These are phyloP conservation scores for Probosciger aterrimus DNA, from an alignment of 2,113 vertebrate species.

Conservation along the genomic window DNA sequence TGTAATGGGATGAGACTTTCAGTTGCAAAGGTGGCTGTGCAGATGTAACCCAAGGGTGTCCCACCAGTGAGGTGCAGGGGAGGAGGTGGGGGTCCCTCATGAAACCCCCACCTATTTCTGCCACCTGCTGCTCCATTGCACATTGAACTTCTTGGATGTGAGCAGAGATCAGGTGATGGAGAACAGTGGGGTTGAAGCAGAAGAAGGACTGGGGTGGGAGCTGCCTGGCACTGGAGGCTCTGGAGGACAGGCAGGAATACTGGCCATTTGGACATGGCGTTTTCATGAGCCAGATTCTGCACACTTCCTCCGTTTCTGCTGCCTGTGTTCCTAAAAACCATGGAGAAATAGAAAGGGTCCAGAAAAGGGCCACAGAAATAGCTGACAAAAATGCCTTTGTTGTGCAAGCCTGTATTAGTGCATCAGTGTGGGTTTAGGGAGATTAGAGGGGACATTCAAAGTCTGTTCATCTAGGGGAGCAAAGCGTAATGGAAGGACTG, in stretches of 20 bases:
- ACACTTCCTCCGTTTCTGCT: not conserved
- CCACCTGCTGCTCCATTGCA: accelerated
- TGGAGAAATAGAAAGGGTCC: not conserved
- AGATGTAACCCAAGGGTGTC: not conserved
- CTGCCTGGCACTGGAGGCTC: accelerated
- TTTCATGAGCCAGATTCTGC: not conserved
- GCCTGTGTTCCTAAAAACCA: not conserved
- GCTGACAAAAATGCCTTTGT: not conserved
- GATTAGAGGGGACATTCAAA: not conserved
- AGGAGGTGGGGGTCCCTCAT: not conserved
- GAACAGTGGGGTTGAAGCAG: accelerated
- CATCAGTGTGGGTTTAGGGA: not conserved
- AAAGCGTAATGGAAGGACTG: not conserved
- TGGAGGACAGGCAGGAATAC: too few relatives aligned
- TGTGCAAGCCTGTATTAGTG: not conserved
- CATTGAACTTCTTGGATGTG: not conserved
- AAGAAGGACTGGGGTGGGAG: not conserved
- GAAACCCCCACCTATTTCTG: not conserved
- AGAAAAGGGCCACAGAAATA: not conserved
- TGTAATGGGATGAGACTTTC: not conserved
- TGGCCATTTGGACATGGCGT: accelerated
- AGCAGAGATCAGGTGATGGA: not conserved
- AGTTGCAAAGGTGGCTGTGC: not conserved
- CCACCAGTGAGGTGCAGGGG: not conserved
- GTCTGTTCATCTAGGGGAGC: not conserved